Percentiles rank a stretch among this genome's conserved stretches.
Evolutionary conservation across 2,113 vertebrate species (phyloP).

Genomic region (Istiophorus platypterus): DNA sequence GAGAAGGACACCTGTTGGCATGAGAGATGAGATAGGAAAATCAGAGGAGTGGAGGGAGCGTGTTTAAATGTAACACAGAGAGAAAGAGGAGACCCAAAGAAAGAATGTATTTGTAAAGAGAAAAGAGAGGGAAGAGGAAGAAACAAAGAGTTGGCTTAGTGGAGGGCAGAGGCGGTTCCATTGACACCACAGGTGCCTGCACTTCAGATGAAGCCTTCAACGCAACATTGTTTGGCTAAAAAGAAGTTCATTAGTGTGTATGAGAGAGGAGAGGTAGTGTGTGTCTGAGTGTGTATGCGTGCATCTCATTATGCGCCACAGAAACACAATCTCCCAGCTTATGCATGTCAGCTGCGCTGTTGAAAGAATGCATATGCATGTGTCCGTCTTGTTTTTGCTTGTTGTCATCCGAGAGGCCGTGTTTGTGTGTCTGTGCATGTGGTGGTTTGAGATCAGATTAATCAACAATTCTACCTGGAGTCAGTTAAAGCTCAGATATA

Average conservation of each 20-base stretch:
- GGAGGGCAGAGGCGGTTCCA: constrained; percentile 21
- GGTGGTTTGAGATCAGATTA: constrained; percentile 29
- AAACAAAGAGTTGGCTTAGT: neutral
- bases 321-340: constrained; percentile 27
- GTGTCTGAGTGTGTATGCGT: neutral
- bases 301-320: constrained; percentile 28
- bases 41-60: constrained; percentile 11
- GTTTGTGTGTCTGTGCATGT: constrained; percentile 15
- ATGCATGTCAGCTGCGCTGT: constrained; percentile 14
- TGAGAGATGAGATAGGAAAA: constrained; percentile 2
- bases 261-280: neutral
- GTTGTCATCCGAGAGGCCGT: constrained; percentile 43
- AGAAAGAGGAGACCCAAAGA: constrained; percentile 1
- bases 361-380: constrained; percentile 49
- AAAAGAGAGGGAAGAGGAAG: constrained; percentile 12
- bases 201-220: constrained; percentile 50
- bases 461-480: constrained; percentile 34
- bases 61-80: neutral
- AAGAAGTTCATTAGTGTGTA: constrained; percentile 9
- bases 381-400: constrained; percentile 26
- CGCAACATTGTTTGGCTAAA: constrained; percentile 19
- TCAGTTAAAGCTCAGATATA: constrained; percentile 32
- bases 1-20: constrained; percentile 35
- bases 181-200: constrained; percentile 64
- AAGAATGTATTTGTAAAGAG: neutral